A percentile compares a stretch with the other conserved stretches of the same genome.
Evolutionary conservation across 2,797 vertebrate species (phyloP).

Genomic region (Cossypha polioptera): DNA sequence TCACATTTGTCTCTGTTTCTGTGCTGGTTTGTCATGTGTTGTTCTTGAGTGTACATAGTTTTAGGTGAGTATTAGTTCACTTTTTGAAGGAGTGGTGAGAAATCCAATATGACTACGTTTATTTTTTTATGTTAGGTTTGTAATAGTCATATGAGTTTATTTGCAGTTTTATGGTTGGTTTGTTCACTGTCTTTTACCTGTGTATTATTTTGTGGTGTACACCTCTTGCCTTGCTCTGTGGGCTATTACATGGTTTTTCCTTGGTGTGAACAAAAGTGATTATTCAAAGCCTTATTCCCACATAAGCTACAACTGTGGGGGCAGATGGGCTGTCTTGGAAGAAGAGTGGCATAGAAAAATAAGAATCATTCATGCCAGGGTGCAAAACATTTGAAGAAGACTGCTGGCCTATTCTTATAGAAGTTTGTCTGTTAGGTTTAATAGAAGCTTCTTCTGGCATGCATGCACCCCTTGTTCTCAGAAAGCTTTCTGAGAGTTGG

Average conservation of each 20-base stretch:
- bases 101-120: not conserved
- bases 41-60: not conserved
- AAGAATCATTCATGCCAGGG: not conserved
- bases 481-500: not conserved
- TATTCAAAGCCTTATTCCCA: not conserved
- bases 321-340: not conserved
- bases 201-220: not conserved
- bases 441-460: not conserved
- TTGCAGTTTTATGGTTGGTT: not conserved
- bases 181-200: not conserved
- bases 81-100: not conserved
- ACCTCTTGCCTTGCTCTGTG: not conserved
- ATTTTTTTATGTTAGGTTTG: not conserved
- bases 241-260: not conserved
- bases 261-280: accelerated
- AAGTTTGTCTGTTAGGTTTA: not conserved
- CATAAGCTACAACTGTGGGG: not conserved
- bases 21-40: not conserved
- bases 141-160: not conserved
- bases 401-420: not conserved
- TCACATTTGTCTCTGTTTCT: not conserved
- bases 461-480: not conserved
- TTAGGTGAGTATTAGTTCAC: not conserved
- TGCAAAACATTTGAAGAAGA: not conserved
- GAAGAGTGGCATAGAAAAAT: not conserved